These are phyloP conservation scores for Maccullochella peelii DNA, from an alignment of 2,113 vertebrate species.

Conservation along the genomic window DNA sequence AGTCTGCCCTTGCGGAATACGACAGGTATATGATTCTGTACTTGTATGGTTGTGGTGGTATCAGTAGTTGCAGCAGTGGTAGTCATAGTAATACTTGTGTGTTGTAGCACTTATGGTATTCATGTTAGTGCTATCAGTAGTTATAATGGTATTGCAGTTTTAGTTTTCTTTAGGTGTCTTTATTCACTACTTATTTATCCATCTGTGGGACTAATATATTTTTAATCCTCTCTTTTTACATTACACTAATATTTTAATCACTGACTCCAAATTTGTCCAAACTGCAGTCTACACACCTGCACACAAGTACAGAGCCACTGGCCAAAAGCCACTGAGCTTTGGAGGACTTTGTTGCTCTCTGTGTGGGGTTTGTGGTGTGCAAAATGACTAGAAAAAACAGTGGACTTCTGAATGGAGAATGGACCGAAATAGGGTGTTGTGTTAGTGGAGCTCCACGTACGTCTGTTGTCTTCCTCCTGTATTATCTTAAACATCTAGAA, in stretches of 20 bases:
- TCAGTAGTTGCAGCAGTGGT: background rate
- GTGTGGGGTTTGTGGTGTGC: background rate
- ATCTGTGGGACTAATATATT: constrained; percentile 28
- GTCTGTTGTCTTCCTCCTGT: background rate
- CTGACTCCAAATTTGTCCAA: constrained; percentile 11
- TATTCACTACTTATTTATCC: constrained; percentile 4
- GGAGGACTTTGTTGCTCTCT: background rate
- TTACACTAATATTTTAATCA: constrained; percentile 16
- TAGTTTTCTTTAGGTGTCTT: background rate
- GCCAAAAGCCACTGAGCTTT: background rate
- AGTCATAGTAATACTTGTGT: too few species aligned
- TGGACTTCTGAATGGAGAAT: background rate
- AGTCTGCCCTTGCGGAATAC: background rate
- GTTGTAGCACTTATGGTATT: background rate
- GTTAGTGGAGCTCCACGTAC: background rate
- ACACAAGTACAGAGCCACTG: background rate
- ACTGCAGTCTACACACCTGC: constrained; percentile 6
- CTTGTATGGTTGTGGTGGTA: background rate
- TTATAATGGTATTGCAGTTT: background rate
- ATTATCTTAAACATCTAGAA: background rate
- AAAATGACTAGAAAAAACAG: background rate
- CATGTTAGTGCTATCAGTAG: background rate
- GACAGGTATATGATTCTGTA: background rate
- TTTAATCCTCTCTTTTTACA: constrained; percentile 2
- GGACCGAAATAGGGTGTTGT: rapidly evolving